A percentile compares a stretch with the other conserved stretches of the same genome.
Conservation (phyloP, 2,797 vertebrate species). For the Cyclura pinguis region DNA sequence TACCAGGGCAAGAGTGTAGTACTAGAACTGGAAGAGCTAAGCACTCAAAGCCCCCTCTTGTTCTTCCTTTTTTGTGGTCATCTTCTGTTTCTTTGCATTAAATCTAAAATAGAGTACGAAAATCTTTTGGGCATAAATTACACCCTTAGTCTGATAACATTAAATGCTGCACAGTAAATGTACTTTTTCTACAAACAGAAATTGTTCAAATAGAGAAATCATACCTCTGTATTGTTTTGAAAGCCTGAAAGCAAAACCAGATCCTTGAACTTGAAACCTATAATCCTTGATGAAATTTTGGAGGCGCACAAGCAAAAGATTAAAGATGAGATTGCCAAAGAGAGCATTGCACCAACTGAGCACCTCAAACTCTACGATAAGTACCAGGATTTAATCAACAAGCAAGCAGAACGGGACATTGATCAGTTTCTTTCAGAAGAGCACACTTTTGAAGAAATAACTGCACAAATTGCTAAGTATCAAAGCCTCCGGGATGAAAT, state of each 20-base stretch:
- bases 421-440: conserved; percentile 83
- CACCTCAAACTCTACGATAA: conserved; percentile 86
- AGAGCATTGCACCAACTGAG: conserved; percentile 81
- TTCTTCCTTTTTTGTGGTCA: too few species aligned
- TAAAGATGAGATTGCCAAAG: conserved; percentile 76
- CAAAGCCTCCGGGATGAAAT: conserved; percentile 86
- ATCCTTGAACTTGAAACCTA: conserved; percentile 80
- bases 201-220: background rate
- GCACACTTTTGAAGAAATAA: conserved; percentile 85
- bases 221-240: conserved; percentile 6
- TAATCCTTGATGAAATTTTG: conserved; percentile 86
- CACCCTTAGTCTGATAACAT: background rate
- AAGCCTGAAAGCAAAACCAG: conserved; percentile 75
- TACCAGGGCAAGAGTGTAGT: too few species aligned
- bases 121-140: too few species aligned
- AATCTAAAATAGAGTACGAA: too few species aligned
- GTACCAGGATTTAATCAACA: conserved; percentile 84
- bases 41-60: too few species aligned
- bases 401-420: conserved; percentile 83
- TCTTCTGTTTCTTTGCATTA: too few species aligned
- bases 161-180: background rate
- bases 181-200: background rate
- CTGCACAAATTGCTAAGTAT: conserved; percentile 84
- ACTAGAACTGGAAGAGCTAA: too few species aligned
- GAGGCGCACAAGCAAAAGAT: conserved; percentile 81